These are phyloP conservation scores for Setophaga kirtlandii DNA, from an alignment of 2,113 vertebrate genomes.

Conservation along the genomic window DNA sequence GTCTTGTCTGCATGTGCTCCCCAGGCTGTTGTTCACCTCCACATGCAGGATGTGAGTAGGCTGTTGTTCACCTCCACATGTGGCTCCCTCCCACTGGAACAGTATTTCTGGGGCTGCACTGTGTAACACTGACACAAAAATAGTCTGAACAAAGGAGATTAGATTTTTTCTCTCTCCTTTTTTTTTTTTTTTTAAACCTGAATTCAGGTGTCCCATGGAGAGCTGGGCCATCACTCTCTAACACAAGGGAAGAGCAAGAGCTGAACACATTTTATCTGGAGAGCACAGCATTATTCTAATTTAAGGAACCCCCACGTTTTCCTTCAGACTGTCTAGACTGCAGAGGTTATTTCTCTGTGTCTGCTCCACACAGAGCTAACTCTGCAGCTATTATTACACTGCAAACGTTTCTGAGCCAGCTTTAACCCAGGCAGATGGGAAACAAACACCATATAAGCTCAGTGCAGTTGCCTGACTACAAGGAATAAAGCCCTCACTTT, in stretches of 20 bases:
- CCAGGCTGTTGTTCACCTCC: neutral
- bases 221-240: neutral
- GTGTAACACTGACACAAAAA: neutral
- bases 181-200: neutral
- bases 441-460: neutral
- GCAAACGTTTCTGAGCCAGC: neutral
- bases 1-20: neutral
- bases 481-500: neutral
- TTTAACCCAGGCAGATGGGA: neutral
- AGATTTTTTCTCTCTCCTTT: neutral
- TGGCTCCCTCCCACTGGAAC: neutral
- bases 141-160: neutral
- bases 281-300: neutral
- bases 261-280: neutral
- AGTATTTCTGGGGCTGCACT: neutral
- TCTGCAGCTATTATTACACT: neutral
- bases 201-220: neutral
- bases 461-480: neutral
- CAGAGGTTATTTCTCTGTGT: neutral
- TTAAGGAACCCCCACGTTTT: neutral
- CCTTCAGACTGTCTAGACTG: neutral
- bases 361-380: neutral
- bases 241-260: neutral
- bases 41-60: rapidly evolving
- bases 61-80: rapidly evolving